These are phyloP conservation scores for Neria commutata DNA, from an alignment of 2,888 invertebrate species.

Conservation along the genomic window DNA sequence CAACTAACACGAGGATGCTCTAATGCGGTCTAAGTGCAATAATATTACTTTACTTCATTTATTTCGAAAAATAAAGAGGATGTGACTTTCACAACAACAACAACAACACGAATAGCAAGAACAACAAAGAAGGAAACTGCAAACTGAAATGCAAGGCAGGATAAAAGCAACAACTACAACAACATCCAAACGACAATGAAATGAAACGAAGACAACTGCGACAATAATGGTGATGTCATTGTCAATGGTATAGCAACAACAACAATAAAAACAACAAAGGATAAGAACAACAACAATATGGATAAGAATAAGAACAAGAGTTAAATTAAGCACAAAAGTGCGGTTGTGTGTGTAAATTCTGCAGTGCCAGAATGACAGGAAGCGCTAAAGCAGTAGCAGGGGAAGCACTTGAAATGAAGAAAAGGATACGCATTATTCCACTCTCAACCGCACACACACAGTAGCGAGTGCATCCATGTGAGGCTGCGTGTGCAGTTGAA, in stretches of 20 bases:
- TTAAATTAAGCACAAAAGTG: conserved; percentile 55
- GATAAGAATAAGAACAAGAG: conserved; percentile 39
- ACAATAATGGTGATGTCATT: conserved; percentile 59
- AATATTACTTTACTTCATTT: conserved; percentile 58
- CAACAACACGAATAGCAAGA: conserved; percentile 20
- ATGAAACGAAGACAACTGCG: conserved; percentile 2
- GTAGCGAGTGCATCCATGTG: no score
- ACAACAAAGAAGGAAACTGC: conserved; percentile 5
- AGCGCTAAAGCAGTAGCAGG: conserved; percentile 49
- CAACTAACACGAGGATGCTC: conserved; percentile 38
- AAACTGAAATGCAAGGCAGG: conserved; percentile 20
- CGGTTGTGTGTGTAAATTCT: conserved; percentile 36
- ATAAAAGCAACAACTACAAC: conserved; percentile 21
- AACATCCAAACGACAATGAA: conserved; percentile 9
- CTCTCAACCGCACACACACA: not conserved
- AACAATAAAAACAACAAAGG: conserved; percentile 15
- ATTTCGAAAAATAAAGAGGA: conserved; percentile 54
- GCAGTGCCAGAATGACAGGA: no score
- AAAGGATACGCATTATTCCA: not conserved
- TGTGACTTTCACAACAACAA: conserved; percentile 40
- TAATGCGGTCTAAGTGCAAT: conserved; percentile 56
- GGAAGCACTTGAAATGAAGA: conserved; percentile 52
- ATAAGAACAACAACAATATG: conserved; percentile 23
- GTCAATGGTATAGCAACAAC: conserved; percentile 47
- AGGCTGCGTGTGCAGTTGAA: no score